Evolutionary conservation across 1,140 invertebrate genomes (phyloP), one percentile per base, ranked within the genome.

Genomic region (Ylistrum balloti): DNA sequence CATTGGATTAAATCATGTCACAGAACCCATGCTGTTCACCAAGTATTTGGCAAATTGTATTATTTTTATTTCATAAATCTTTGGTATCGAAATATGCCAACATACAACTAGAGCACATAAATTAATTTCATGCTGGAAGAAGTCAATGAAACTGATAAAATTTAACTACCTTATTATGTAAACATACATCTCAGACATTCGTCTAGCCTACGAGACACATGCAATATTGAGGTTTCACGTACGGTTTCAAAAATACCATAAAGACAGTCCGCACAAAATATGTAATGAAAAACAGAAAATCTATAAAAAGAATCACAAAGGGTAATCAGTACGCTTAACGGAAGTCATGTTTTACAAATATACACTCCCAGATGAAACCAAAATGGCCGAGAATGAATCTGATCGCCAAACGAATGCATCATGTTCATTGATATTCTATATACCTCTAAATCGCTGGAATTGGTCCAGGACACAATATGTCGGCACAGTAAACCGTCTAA

Each of bases 381-480:
- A 74, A 74, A 74, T 74, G 56, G 56, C 56, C 56, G 56, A 74
- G 56, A 74, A 74, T 74, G 56, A 74, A 74, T 74, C 56, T 74
- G 56, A 74, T 74, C 56, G 56, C 22, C 5, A 74, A 74, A 74
- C 56, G 56, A 74, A 74, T 74, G 56, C 56, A 74, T 74, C n/a
- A 74, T 74, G 56, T 74, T 74, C 28, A 74, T 11, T 3, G 56
- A 74, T 2, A n/a, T 74, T 74, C 22, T 74, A 28, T 74, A 74
- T 74, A 74, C 56, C 56, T 74, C 5, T 74, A 74, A n/a, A 74
- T 74, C 56, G 56, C 56, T 74, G 56, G 56, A 74, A 74, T 74
- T 28, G 22, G 56, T 74, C 56, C 56, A 74, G 56, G 56, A 74
- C 56, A 74, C 22, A n/a, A 74, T 5, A 74, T 74, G 56, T 74